Base-by-base conservation (phyloP, 92 coral and sea anemone genomes). In the Zoanthus gigantus region DNA sequence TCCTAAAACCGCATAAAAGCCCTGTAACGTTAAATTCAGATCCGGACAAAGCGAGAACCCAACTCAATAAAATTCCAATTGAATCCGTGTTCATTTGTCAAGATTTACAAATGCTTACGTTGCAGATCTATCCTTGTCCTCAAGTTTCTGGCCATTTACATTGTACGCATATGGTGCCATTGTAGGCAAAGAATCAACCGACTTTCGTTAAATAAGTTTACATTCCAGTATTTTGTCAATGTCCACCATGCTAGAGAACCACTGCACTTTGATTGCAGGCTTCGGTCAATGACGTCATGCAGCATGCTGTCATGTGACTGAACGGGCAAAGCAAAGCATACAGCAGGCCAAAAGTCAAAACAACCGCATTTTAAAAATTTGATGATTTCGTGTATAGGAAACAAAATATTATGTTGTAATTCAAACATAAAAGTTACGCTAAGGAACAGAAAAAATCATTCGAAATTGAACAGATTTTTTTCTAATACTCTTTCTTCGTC, bases 261-360 rank as follows among this genome's bases (percentile, higher is more conserved):
- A 30, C 67, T 56, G 67, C 67, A 77, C 82, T 77, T 47, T 81
- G 85, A 81, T 74, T 23, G 85, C 85, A 73, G 85, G 85, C 85
- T 81, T 81, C 85, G 85, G 42, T 81, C 75, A 66, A 81, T 81
- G 85, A 81, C 85, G 85, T 81, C 85, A 81, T 81, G 85, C 61
- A 9, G 85, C 57, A 65, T 75, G 46, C 12, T 31, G 45, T 81
- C 85, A 81, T 66, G 85, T 81, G 85, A 81, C 85, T 71, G 18
- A 63, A 47, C 44, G 8, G 69, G 17, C 69, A 23, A 23, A 63
- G 16, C 18, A 63, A 16, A 63, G 9, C 56, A 11, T 7, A 0
- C 54, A 61, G 54, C 9, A 11, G 56, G 56, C 56, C 56, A 50
- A 50, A 50, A 50, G 12, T 50, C 56, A 50, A 50, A 50, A 11